Evolutionary conservation across 2,797 vertebrate species (phyloP), one percentile per base, ranked within the genome.

Genomic region (Dipus sagitta): DNA sequence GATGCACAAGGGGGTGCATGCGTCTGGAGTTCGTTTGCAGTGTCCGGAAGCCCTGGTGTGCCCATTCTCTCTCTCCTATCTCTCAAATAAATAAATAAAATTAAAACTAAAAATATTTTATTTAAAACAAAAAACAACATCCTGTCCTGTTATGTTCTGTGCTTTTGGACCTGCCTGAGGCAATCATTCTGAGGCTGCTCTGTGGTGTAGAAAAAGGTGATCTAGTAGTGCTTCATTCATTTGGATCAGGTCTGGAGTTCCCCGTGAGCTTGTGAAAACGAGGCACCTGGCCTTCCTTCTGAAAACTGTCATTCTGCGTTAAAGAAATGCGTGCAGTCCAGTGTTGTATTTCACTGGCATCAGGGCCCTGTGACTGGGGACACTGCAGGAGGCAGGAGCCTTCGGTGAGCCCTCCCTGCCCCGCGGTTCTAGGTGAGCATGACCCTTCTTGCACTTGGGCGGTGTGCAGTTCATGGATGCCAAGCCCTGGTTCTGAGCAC

Each of bases 191-290:
- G 30, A 17, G 47, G 54, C 4, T 3, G 7, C 34, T 42, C 78
- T 72, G 82, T 70, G 52, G 71, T 91, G 60, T 42, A 65, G 72
- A 23, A n/a, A 77, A 88, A 68, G 32, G 47, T 28, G 17, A 5
- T 67, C 72, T 38, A 0, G 84, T 24, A 71, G 80, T 54, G 34
- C 78, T 12, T 71, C 34, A 3, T 88, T 72, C 28, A 58, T 38
- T 62, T 89, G 65, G 75, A 23, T 81, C 54, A 1, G 7, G 60
- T 38, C 74, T 62, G 21, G 54, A 20, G 54, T 71, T 70, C 32
- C 91, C 77, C 20, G 72, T 86, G 72, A 70, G 18, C 74, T 74
- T 71, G 13, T 77, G 81, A 65, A 88, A 83, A 38, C 28, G 88
- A 77, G 92, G 74, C 9, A 24, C 52, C 28, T 12, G 52, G 68